Evolutionary conservation across 2,888 invertebrate species (phyloP).

Genomic region (Plebejus melissa): DNA sequence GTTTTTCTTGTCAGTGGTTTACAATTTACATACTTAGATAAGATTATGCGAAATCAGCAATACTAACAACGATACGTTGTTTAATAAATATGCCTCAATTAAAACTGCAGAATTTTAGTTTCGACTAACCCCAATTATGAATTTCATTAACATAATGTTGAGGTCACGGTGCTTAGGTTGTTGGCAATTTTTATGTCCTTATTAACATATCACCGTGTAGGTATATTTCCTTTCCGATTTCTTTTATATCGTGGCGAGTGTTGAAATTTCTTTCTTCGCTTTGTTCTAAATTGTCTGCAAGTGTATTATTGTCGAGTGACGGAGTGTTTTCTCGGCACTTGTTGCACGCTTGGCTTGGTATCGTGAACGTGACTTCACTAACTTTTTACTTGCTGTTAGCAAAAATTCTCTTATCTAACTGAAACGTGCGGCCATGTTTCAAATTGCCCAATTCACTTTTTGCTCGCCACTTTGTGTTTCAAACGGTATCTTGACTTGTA

Average conservation of each 20-base stretch:
- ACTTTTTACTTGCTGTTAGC: slow-evolving; percentile 52
- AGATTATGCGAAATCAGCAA: background rate
- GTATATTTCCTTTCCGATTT: background rate
- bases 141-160: slow-evolving; percentile 1
- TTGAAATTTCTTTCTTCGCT: background rate
- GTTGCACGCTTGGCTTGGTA: slow-evolving; percentile 58
- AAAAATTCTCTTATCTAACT: slow-evolving; percentile 56
- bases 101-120: slow-evolving; percentile 1
- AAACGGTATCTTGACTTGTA: slow-evolving; percentile 11
- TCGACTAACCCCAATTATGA: slow-evolving; percentile 9
- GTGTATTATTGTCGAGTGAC: slow-evolving; percentile 41
- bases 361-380: slow-evolving; percentile 60
- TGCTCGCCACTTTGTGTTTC: slow-evolving; percentile 48
- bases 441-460: slow-evolving; percentile 60
- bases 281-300: slow-evolving; percentile 33
- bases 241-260: background rate
- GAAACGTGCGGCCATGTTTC: slow-evolving; percentile 55
- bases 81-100: background rate
- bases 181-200: background rate
- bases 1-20: slow-evolving; percentile 5
- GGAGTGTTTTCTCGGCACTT: slow-evolving; percentile 56
- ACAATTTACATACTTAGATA: background rate
- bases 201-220: background rate
- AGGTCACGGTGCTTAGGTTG: slow-evolving; percentile 13
- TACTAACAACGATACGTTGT: slow-evolving; percentile 9